Conservation (phyloP, 1,140 invertebrate genomes). For the Nasonia longicornis region DNA sequence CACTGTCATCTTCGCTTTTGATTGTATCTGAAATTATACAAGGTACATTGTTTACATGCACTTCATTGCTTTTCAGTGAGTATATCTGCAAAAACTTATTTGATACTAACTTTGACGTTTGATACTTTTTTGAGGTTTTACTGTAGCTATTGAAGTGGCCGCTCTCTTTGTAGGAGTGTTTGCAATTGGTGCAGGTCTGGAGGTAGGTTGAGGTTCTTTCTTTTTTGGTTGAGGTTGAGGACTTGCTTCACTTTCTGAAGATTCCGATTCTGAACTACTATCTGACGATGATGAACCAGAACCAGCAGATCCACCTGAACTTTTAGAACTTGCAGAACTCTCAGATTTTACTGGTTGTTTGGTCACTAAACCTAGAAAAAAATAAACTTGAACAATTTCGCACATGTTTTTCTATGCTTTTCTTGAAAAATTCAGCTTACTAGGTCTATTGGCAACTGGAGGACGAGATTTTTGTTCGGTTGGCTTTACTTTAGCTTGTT, state of each 20-base stretch:
- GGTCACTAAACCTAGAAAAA: constrained; percentile 46
- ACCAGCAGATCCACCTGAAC: constrained; percentile 61
- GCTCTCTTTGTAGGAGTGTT: constrained; percentile 65
- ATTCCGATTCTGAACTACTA: constrained; percentile 68
- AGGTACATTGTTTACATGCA: constrained; percentile 19
- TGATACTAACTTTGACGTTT: constrained; percentile 61
- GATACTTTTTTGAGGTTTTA: constrained; percentile 64
- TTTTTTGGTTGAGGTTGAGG: constrained; percentile 62
- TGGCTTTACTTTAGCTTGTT: constrained; percentile 59
- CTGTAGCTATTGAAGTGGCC: constrained; percentile 61
- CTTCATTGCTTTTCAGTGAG: constrained; percentile 16
- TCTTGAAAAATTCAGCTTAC: constrained; percentile 52
- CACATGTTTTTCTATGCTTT: background rate
- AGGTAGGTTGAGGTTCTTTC: constrained; percentile 58
- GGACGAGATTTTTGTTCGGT: constrained; percentile 59
- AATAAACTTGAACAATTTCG: constrained; percentile 8
- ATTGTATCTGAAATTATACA: constrained; percentile 50
- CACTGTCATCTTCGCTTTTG: constrained; percentile 65
- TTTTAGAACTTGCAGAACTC: constrained; percentile 67
- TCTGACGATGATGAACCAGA: constrained; percentile 65
- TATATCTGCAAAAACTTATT: constrained; percentile 8
- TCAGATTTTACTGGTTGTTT: constrained; percentile 60
- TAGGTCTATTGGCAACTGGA: constrained; percentile 55
- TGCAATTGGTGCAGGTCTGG: constrained; percentile 51
- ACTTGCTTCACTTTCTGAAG: constrained; percentile 64